phyloP scores from a whole-genome alignment of 2,797 vertebrate genomes.

The Bryconaethiops microstoma region DNA sequence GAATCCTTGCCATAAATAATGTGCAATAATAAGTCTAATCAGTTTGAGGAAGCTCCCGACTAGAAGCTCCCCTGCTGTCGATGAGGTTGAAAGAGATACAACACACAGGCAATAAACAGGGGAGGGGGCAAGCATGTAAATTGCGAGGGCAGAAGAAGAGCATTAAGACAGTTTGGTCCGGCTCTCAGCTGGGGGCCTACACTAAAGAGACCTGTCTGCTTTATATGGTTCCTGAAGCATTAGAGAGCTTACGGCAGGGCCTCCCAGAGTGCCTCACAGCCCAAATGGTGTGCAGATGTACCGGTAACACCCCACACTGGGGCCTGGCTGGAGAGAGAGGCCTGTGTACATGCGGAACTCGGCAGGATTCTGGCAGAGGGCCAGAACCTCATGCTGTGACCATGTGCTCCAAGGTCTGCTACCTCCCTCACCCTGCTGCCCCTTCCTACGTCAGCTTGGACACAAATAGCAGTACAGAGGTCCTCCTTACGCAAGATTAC shows the following conservation, averaged over 20 bases:
- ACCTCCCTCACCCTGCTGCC: slow-evolving; percentile 35
- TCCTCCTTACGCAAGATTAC: slow-evolving; percentile 45
- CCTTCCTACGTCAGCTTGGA: slow-evolving; percentile 49
- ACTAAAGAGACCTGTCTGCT: slow-evolving; percentile 24
- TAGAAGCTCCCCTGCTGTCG: slow-evolving; percentile 7
- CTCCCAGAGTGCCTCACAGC: slow-evolving; percentile 25
- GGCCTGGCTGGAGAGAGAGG: slow-evolving; percentile 37
- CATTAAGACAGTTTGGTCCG: not conserved
- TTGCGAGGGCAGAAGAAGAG: not conserved
- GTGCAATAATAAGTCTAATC: not conserved
- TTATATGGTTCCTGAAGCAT: slow-evolving; percentile 15
- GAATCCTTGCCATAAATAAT: slow-evolving; percentile 38
- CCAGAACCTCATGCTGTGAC: slow-evolving; percentile 48
- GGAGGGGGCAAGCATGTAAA: not conserved
- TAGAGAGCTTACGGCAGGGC: slow-evolving; percentile 5
- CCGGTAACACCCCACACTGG: slow-evolving; percentile 42
- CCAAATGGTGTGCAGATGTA: slow-evolving; percentile 52
- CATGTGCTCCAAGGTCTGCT: slow-evolving; percentile 61
- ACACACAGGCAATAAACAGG: not conserved
- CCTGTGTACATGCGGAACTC: slow-evolving; percentile 18
- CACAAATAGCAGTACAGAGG: slow-evolving; percentile 54
- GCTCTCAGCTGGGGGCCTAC: slow-evolving; percentile 21
- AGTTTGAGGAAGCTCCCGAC: not conserved
- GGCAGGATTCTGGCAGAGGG: slow-evolving; percentile 39
- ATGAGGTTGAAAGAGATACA: not conserved